Conservation (phyloP, 2,888 invertebrate species). For the Buathra laborator region DNA sequence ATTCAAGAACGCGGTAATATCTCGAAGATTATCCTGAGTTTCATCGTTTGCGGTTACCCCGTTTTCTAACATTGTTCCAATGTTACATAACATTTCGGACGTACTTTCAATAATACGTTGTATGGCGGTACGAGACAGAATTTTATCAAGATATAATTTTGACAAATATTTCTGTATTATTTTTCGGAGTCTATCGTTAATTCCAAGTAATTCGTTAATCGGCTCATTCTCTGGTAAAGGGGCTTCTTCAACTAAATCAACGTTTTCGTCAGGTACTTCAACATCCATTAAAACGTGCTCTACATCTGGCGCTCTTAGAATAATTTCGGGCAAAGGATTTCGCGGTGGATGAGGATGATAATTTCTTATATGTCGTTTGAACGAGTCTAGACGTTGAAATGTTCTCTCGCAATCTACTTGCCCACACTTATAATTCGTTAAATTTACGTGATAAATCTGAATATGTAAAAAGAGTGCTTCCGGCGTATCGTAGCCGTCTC, state of each 20-base stretch:
- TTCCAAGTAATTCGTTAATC: constrained; percentile 1
- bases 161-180: constrained; percentile 29
- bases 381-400: constrained; percentile 52
- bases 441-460: constrained; percentile 35
- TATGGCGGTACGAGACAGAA: constrained; percentile 34
- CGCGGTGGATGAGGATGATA: constrained; percentile 36
- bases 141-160: constrained; percentile 37
- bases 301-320: constrained; percentile 16
- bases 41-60: constrained; percentile 20
- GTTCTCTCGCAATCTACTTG: constrained; percentile 21
- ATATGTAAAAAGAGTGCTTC: constrained; percentile 32
- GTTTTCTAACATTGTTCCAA: constrained; percentile 46
- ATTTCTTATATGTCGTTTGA: constrained; percentile 42
- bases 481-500: constrained; percentile 21
- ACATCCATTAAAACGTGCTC: background rate
- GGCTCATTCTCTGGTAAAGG: background rate
- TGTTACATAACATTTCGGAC: constrained; percentile 32
- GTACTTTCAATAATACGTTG: constrained; percentile 50
- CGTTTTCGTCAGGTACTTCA: background rate
- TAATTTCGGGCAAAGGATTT: constrained; percentile 21
- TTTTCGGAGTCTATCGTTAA: constrained; percentile 20
- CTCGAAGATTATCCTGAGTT: constrained; percentile 20
- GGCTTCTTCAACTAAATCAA: constrained; percentile 7
- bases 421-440: constrained; percentile 35
- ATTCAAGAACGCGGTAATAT: constrained; percentile 18